Conservation (phyloP, 2,797 vertebrate genomes). For the Catamblyrhynchus diadema region DNA sequence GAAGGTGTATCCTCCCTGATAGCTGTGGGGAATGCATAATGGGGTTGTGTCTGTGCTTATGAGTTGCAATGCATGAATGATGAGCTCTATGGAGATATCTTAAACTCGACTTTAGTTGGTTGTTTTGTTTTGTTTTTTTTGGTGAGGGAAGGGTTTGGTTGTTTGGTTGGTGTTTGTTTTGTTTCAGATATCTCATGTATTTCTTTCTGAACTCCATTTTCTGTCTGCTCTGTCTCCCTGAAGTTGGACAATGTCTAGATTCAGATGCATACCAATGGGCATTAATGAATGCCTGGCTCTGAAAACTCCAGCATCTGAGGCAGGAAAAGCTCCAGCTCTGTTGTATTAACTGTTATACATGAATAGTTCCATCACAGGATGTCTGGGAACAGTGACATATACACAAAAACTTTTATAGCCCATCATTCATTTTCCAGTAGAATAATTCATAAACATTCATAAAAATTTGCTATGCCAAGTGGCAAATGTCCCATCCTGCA, state of each 20-base stretch:
- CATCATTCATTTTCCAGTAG: conserved; percentile 52
- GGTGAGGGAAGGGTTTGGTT: accelerated
- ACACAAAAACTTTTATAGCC: conserved; percentile 19
- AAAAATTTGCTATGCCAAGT: conserved; percentile 14
- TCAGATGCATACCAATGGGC: background rate
- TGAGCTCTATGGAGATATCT: background rate
- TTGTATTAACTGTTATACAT: conserved; percentile 39
- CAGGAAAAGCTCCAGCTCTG: background rate
- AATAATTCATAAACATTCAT: conserved; percentile 63
- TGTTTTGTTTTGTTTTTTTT: too few relatives aligned
- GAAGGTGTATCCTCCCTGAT: background rate
- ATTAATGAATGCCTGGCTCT: background rate
- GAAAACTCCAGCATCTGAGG: background rate
- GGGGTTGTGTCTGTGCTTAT: background rate
- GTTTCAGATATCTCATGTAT: background rate
- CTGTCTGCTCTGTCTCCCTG: background rate
- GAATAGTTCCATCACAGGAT: conserved; percentile 1
- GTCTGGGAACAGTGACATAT: conserved; percentile 12
- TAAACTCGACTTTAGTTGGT: background rate
- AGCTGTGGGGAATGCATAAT: background rate
- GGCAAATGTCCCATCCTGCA: background rate
- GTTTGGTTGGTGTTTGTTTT: background rate
- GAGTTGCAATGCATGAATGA: background rate
- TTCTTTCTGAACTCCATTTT: background rate
- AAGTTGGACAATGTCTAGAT: background rate